phyloP scores from a whole-genome alignment of 2,113 vertebrate species.

The Camelus dromedarius region DNA sequence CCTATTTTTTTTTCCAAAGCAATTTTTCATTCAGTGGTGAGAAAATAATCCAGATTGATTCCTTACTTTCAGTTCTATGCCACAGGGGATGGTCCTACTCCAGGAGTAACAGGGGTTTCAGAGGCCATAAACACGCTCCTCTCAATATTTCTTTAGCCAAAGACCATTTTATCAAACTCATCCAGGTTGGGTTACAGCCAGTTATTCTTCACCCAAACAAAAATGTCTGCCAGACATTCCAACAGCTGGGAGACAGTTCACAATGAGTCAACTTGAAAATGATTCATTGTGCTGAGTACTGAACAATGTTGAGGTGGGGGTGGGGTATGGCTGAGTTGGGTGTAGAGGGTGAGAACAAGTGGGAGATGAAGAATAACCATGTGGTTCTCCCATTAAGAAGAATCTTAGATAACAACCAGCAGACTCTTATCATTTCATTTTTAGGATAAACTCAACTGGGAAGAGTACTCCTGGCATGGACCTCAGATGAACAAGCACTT shows the following conservation, averaged over 20 bases:
- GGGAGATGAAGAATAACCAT: constrained; percentile 78
- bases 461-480: constrained; percentile 66
- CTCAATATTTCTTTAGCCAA: constrained; percentile 83
- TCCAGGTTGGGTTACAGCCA: constrained; percentile 84
- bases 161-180: constrained; percentile 82
- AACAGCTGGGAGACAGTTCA: constrained; percentile 86
- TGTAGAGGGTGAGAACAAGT: constrained; percentile 81
- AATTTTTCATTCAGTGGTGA: constrained; percentile 79
- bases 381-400: constrained; percentile 73
- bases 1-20: constrained; percentile 59
- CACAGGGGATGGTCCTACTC: constrained; percentile 76
- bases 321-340: constrained; percentile 72
- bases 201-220: constrained; percentile 86
- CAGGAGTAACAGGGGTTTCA: constrained; percentile 76
- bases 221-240: constrained; percentile 86
- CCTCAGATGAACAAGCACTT: constrained; percentile 73
- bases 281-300: constrained; percentile 83
- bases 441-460: constrained; percentile 76
- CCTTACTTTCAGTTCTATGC: constrained; percentile 76
- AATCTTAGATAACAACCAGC: constrained; percentile 74
- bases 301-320: constrained; percentile 83
- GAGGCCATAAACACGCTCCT: constrained; percentile 72
- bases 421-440: constrained; percentile 68
- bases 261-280: constrained; percentile 85
- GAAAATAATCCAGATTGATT: constrained; percentile 83